phyloP scores from a whole-genome alignment of 2,888 invertebrate species.

The Caenorhabditis wallacei region DNA sequence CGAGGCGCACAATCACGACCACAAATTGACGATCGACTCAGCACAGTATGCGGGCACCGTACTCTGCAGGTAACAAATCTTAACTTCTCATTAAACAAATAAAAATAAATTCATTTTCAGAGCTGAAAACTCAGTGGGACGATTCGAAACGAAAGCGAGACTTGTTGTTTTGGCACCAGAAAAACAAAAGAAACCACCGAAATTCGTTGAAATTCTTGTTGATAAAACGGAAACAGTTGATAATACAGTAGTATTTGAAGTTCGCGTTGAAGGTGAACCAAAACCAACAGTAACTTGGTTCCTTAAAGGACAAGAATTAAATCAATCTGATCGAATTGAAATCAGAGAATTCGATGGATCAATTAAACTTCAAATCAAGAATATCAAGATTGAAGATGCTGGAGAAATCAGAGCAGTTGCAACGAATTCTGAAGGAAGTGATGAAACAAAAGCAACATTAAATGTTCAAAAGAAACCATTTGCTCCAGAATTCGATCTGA shows the following conservation, averaged over 20 bases:
- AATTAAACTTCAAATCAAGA: constrained; percentile 78
- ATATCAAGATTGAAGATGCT: constrained; percentile 74
- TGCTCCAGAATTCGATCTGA: constrained; percentile 67
- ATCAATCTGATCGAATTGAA: constrained; percentile 74
- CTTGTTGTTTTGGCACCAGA: constrained; percentile 79
- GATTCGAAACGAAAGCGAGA: constrained; percentile 81
- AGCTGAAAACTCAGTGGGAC: constrained; percentile 81
- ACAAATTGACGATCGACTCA: constrained; percentile 88
- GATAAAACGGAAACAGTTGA: constrained; percentile 86
- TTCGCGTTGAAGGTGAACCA: constrained; percentile 81
- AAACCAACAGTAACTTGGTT: constrained; percentile 80
- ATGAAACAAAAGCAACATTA: constrained; percentile 60
- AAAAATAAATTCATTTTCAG: constrained; percentile 39
- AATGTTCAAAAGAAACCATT: constrained; percentile 70
- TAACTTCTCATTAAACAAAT: not conserved
- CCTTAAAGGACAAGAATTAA: constrained; percentile 77
- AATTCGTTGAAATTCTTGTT: constrained; percentile 81
- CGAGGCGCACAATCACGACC: constrained; percentile 88
- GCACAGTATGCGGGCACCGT: constrained; percentile 81
- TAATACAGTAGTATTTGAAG: constrained; percentile 79
- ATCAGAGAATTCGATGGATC: constrained; percentile 81
- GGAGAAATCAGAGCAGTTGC: constrained; percentile 83
- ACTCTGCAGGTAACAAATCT: constrained; percentile 72
- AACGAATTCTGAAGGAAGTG: constrained; percentile 83
- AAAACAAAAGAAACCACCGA: constrained; percentile 79